phyloP scores from a whole-genome alignment of 1,140 invertebrate genomes.

The Helicoverpa zea region DNA sequence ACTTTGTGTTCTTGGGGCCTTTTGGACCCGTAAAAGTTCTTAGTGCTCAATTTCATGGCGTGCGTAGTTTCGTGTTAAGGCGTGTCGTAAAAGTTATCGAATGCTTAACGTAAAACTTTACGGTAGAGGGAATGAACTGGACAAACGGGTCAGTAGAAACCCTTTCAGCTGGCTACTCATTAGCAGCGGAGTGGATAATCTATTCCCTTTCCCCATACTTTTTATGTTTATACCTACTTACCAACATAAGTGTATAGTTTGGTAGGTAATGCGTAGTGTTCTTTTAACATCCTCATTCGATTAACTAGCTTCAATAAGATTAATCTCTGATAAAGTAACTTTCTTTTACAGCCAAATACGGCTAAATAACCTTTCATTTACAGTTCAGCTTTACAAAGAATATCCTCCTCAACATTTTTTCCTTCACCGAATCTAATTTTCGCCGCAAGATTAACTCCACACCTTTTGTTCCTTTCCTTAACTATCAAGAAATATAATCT shows the following conservation, averaged over 20 bases:
- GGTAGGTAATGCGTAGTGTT: no score
- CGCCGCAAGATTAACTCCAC: background rate
- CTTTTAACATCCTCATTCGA: no score
- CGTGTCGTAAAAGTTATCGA: constrained; percentile 7
- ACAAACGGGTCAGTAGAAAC: background rate
- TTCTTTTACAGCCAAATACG: no score
- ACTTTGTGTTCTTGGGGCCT: background rate
- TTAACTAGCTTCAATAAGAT: no score
- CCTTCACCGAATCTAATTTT: background rate
- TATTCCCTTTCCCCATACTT: background rate
- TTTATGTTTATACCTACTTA: no score
- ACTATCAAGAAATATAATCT: background rate
- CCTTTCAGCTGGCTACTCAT: background rate
- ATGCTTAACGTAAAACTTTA: background rate
- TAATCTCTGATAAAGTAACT: no score
- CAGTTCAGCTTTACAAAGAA: no score
- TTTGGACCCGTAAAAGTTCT: constrained; percentile 4
- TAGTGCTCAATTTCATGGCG: no score
- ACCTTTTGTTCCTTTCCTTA: constrained; percentile 1
- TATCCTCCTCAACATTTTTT: background rate
- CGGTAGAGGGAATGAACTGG: background rate
- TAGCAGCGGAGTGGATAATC: background rate
- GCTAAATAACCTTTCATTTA: no score
- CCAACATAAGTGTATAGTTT: no score
- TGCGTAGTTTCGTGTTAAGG: background rate